A percentile compares a stretch with the other conserved stretches of the same genome.
phyloP scores from a whole-genome alignment of 2,797 vertebrate genomes.

The Selene dorsalis region DNA sequence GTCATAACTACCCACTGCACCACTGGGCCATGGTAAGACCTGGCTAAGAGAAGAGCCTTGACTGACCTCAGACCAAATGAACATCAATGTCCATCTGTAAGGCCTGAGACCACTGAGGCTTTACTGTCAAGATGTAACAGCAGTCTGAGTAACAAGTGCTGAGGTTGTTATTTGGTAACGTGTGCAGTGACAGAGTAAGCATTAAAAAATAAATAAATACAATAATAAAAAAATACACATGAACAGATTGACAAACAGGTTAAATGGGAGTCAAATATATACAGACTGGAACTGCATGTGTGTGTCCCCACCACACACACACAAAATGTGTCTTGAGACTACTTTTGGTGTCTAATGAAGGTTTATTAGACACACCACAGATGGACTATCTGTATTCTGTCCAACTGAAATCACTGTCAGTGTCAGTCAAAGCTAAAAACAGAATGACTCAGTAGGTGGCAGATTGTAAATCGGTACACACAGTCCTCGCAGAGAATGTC shows the following conservation, averaged over 20 bases:
- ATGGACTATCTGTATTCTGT: conserved; percentile 66
- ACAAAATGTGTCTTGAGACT: conserved; percentile 44
- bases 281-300: conserved; percentile 39
- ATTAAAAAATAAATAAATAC: neutral
- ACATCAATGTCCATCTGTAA: conserved; percentile 43
- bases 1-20: no score
- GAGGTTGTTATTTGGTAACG: conserved; percentile 21
- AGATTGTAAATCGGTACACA: conserved; percentile 54
- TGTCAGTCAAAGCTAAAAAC: conserved; percentile 65
- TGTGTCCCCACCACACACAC: conserved; percentile 20
- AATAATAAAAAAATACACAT: neutral
- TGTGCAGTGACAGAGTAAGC: conserved; percentile 19
- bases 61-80: conserved; percentile 20
- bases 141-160: conserved; percentile 9
- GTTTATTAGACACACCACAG: conserved; percentile 70
- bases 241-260: conserved; percentile 59
- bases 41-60: neutral
- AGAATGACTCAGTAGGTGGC: conserved; percentile 49
- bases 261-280: conserved; percentile 45
- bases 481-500: conserved; percentile 26
- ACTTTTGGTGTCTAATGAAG: conserved; percentile 41
- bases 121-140: conserved; percentile 16
- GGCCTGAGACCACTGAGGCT: conserved; percentile 14
- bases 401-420: conserved; percentile 62
- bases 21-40: conserved; percentile 12